Conservation (phyloP, 1,140 invertebrate species). For the Pectinophora gossypiella region DNA sequence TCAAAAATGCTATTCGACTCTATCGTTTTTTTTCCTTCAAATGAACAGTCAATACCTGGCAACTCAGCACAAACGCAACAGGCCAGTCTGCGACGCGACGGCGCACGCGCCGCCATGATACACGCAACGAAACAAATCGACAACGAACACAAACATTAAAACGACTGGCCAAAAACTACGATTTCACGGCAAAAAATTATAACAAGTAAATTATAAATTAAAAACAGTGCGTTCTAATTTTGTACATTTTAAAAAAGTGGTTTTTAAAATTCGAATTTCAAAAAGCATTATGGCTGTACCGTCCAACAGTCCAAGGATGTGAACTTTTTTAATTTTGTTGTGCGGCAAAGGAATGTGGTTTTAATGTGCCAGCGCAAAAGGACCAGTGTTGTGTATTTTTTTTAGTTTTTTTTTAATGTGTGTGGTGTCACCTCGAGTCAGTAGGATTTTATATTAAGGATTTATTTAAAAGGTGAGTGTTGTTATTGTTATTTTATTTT, state of each 20-base stretch:
- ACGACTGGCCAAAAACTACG: constrained; percentile 16
- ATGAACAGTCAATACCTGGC: no score
- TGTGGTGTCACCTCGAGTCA: constrained; percentile 20
- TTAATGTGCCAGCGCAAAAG: constrained; percentile 43
- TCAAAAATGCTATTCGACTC: no score
- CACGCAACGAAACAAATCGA: constrained; percentile 56
- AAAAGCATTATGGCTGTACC: constrained; percentile 40
- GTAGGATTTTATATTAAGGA: constrained; percentile 36
- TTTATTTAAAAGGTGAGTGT: constrained; percentile 46
- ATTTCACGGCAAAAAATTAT: no score
- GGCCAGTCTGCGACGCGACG: constrained; percentile 40
- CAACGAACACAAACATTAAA: constrained; percentile 18
- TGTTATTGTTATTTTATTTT: no score
- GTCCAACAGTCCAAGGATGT: constrained; percentile 46
- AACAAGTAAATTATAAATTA: background rate
- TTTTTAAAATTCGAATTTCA: constrained; percentile 14
- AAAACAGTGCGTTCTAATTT: background rate
- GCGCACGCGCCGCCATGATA: constrained; percentile 57
- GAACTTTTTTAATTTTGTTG: constrained; percentile 36
- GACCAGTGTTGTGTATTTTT: constrained; percentile 42
- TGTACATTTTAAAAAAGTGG: background rate
- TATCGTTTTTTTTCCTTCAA: no score
- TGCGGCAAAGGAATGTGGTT: constrained; percentile 49
- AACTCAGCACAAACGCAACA: constrained; percentile 25
- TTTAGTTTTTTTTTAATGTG: constrained; percentile 26